Base-by-base conservation (phyloP, 2,113 vertebrate genomes). In the Eptesicus fuscus region DNA sequence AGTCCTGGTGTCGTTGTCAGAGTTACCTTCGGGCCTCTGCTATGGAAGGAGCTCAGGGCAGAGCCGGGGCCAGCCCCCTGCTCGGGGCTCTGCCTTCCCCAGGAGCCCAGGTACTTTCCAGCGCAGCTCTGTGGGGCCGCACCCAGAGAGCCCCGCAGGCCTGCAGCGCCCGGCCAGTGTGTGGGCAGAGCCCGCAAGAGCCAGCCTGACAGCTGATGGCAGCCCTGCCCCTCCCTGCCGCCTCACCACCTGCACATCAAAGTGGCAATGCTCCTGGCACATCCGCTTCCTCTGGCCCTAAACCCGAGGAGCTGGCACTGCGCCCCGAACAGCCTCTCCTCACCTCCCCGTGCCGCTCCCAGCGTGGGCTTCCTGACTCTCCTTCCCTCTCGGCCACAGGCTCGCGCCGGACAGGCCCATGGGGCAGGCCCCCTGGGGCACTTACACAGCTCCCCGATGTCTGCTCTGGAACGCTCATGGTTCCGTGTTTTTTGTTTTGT, bases 171-270 rank as follows among this genome's bases (percentile, higher is more conserved):
- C 1, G 7, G 91, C 79, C 17, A 44, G 12, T 18, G 84, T 2
- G 70, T 92, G 30, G 96, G 94, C 94, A 67, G 69, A 56, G 25
- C 73, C 49, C 2, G 63, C 96, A 86, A 89, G 96, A 87, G 95
- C 92, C 94, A 95, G 30, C 95, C 30, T 93, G 95, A 83, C 94
- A 93, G 77, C 84, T 83, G 91, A 65, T 4, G 76, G 93, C 87
- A 82, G 85, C 61, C 90, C 4, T 0, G 78, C 84, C 83, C 32
- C 83, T 35, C 83, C 80, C 88, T 51, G 63, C 91, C 0, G 1
- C 88, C 63, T 76, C 13, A 0, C 90, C 51, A 83, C 70, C 84
- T 74, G 90, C 85, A 93, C 61, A 56, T 88, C 88, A 90, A 96
- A 96, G 88, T 12, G 47, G 11, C 65, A 12, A 7, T 1, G 37